phyloP scores from a whole-genome alignment of 2,113 vertebrate genomes.

The Acrocephalus kingi region DNA sequence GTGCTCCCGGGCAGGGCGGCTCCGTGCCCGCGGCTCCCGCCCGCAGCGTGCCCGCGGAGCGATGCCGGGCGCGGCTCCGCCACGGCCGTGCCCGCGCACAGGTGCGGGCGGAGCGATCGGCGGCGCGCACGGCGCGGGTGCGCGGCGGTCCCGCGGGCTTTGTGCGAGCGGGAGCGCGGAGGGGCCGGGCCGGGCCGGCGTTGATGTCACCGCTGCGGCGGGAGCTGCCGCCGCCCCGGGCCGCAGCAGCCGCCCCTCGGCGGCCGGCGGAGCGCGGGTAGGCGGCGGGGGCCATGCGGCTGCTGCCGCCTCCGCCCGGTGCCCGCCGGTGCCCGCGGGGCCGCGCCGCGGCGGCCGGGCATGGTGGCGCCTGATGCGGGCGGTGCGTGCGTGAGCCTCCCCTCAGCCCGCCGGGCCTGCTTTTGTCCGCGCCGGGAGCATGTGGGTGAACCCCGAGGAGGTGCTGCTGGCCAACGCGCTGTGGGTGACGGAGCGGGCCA shows the following conservation, averaged over 20 bases:
- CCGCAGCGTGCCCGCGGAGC: not conserved
- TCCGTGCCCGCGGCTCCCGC: too few relatives aligned
- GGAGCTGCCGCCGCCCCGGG: not conserved
- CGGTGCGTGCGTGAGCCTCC: not conserved
- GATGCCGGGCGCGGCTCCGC: not conserved
- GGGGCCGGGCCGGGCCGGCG: not conserved
- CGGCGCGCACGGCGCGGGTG: not conserved
- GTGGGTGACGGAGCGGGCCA: slow-evolving; percentile 95
- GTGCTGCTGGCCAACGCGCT: slow-evolving; percentile 94
- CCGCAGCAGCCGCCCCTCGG: not conserved
- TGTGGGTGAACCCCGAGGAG: slow-evolving; percentile 98
- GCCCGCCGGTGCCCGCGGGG: not conserved
- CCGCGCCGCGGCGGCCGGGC: not conserved
- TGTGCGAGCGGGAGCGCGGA: not conserved
- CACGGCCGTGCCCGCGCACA: not conserved
- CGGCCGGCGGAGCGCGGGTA: not conserved
- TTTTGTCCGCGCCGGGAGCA: slow-evolving; percentile 60
- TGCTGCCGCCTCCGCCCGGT: not conserved
- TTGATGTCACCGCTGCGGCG: slow-evolving; percentile 5
- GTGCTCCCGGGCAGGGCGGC: too few relatives aligned
- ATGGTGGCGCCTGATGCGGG: not conserved
- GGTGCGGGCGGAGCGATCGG: not conserved
- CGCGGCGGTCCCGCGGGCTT: not conserved
- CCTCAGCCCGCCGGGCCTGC: not conserved
- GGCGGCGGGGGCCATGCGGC: not conserved